Conservation (phyloP, 2,888 invertebrate species). For the Amphipoea oculea region DNA sequence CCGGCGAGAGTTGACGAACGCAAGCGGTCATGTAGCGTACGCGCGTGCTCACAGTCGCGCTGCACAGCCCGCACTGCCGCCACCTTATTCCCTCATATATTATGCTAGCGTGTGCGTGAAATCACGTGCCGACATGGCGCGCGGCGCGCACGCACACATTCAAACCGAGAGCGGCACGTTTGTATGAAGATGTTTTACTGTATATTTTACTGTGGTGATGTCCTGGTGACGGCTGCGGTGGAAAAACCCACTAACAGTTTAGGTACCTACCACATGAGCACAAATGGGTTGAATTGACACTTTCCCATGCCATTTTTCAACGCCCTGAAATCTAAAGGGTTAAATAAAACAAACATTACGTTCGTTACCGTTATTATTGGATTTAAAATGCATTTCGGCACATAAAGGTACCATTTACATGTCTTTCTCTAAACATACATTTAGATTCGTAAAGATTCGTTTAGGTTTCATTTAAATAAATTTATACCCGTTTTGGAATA, state of each 20-base stretch:
- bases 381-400: conserved; percentile 86
- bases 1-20: no score
- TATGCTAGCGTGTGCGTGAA: no score
- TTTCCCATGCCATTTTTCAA: not conserved
- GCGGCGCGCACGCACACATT: no score
- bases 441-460: conserved; percentile 75
- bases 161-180: no score
- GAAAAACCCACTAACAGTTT: not conserved
- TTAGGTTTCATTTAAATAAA: conserved; percentile 67
- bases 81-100: no score
- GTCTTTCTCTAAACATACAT: conserved; percentile 84
- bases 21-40: no score
- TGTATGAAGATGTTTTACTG: no score
- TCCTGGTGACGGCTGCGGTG: no score
- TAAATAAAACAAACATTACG: conserved; percentile 72
- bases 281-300: not conserved
- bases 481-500: conserved; percentile 72
- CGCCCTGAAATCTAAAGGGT: not conserved
- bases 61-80: no score
- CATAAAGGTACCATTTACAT: conserved; percentile 76
- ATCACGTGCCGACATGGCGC: no score
- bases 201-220: no score
- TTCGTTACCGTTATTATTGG: conserved; percentile 79
- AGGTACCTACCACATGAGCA: not conserved
- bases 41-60: no score